These are phyloP conservation scores for Huso huso DNA, from an alignment of 2,797 vertebrate genomes.

Conservation along the genomic window DNA sequence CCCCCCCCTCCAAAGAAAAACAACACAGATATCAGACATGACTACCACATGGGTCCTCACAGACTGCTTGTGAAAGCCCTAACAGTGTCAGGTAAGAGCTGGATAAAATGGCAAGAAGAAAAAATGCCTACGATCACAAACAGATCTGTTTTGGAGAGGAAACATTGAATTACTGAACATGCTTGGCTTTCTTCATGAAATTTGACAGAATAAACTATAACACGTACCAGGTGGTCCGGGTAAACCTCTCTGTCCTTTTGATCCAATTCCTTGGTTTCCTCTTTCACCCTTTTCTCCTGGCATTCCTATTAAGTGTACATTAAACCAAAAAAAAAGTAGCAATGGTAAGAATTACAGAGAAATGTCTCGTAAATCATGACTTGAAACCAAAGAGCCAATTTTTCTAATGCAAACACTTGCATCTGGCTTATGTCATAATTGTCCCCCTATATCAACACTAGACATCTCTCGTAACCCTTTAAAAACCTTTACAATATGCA, in stretches of 20 bases:
- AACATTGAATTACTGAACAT: too few species aligned
- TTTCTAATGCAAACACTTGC: not conserved
- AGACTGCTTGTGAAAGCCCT: too few species aligned
- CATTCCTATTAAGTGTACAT: slow-evolving; percentile 53
- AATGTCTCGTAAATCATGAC: not conserved
- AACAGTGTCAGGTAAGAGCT: too few species aligned
- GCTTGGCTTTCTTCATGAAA: too few species aligned
- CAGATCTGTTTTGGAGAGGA: too few species aligned
- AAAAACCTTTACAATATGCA: not conserved
- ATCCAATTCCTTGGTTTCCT: slow-evolving; percentile 63
- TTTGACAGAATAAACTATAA: not conserved
- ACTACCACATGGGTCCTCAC: too few species aligned
- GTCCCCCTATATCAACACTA: not conserved
- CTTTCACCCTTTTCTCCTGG: slow-evolving; percentile 90
- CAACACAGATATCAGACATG: too few species aligned
- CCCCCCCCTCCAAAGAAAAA: too few species aligned
- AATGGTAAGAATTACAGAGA: not conserved
- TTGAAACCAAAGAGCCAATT: not conserved
- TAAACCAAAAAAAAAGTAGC: not conserved
- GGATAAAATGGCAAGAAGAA: too few species aligned
- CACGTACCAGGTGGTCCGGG: slow-evolving; percentile 77
- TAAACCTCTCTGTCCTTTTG: slow-evolving; percentile 76
- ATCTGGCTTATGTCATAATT: not conserved
- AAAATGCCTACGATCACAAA: too few species aligned
- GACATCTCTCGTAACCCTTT: not conserved